Percentiles rank a stretch among this genome's conserved stretches.
phyloP scores from a whole-genome alignment of 2,888 invertebrate genomes.

The Caenorhabditis auriculariae region DNA sequence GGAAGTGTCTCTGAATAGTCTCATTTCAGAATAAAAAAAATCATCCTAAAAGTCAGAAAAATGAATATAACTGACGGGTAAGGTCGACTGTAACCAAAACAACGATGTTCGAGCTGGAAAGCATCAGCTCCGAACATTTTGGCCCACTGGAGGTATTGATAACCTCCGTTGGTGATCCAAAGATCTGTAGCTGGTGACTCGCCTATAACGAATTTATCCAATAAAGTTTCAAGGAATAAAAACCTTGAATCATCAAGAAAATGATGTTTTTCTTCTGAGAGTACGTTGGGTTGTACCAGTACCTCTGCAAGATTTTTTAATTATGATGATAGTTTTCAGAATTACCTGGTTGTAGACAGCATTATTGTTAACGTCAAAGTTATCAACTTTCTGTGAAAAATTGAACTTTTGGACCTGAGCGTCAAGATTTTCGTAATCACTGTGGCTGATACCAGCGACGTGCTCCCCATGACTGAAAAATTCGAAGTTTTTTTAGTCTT shows the following conservation, averaged over 20 bases:
- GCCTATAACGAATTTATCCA: conserved; percentile 5
- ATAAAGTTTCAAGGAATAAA: neutral
- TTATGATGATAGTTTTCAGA: neutral
- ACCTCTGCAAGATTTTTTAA: conserved; percentile 24
- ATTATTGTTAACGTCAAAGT: conserved; percentile 26
- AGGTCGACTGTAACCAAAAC: conserved; percentile 47
- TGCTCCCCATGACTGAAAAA: conserved; percentile 16
- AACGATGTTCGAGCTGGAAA: conserved; percentile 55
- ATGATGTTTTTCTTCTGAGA: conserved; percentile 29
- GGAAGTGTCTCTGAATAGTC: conserved; percentile 79
- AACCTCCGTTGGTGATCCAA: conserved; percentile 28
- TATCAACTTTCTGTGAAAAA: conserved; percentile 26
- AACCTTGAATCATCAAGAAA: conserved; percentile 44
- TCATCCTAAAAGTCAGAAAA: neutral
- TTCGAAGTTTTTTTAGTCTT: too few relatives aligned
- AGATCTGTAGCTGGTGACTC: conserved; percentile 33
- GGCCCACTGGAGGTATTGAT: conserved; percentile 39
- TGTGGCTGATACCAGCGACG: neutral
- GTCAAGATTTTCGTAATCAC: neutral
- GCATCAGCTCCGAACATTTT: conserved; percentile 45
- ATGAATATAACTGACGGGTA: conserved; percentile 55
- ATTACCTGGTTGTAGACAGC: conserved; percentile 29
- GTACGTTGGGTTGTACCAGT: conserved; percentile 41
- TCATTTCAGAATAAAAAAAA: too few relatives aligned
- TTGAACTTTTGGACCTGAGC: neutral